These are phyloP conservation scores for Fistularia commersonii DNA, from an alignment of 2,797 vertebrate genomes.

Conservation along the genomic window DNA sequence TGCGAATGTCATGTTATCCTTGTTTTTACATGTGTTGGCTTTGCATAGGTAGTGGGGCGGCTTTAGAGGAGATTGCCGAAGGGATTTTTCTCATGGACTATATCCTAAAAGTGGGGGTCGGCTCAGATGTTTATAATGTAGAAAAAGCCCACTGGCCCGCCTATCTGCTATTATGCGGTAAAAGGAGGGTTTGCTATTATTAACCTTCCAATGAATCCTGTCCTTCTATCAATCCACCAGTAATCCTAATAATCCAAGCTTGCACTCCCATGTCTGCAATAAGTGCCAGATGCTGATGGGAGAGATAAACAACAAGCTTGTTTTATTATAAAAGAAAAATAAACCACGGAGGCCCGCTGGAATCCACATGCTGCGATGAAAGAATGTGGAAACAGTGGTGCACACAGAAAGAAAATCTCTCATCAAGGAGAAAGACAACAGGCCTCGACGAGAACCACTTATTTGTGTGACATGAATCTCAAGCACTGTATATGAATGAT, in stretches of 20 bases:
- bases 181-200: conserved; percentile 65
- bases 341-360: conserved; percentile 62
- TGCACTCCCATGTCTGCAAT: conserved; percentile 65
- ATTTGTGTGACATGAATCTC: not conserved
- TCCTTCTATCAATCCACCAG: conserved; percentile 59
- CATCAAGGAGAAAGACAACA: conserved; percentile 31
- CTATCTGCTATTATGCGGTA: conserved; percentile 44
- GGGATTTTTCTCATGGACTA: conserved; percentile 43
- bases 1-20: not conserved
- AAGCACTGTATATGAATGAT: too few species aligned
- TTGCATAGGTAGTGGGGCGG: conserved; percentile 10
- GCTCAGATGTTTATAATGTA: conserved; percentile 46
- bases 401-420: conserved; percentile 39
- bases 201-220: conserved; percentile 61
- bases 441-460: conserved; percentile 4
- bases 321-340: conserved; percentile 72
- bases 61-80: conserved; percentile 37
- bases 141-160: conserved; percentile 42
- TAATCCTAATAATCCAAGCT: conserved; percentile 75
- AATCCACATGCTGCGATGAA: conserved; percentile 65
- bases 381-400: conserved; percentile 62
- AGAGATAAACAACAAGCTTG: conserved; percentile 71
- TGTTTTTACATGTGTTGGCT: not conserved
- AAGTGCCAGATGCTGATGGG: conserved; percentile 73
- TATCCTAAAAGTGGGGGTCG: conserved; percentile 33